Percentiles rank a stretch among this genome's conserved stretches.
phyloP scores from a whole-genome alignment of 1,140 invertebrate genomes.

The Drosophila mauritiana region DNA sequence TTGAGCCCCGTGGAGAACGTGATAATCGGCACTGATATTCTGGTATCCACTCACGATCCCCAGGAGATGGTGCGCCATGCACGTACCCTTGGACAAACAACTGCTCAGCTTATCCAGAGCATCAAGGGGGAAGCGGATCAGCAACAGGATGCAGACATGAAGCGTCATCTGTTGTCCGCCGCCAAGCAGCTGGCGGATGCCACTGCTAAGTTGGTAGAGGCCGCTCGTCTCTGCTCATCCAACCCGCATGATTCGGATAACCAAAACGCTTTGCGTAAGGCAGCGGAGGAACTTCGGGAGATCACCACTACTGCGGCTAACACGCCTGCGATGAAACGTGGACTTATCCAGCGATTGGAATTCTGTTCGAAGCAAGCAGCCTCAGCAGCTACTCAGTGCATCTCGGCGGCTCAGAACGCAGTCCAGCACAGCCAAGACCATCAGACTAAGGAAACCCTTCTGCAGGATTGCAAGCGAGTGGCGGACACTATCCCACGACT shows the following conservation, averaged over 20 bases:
- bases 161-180: constrained; percentile 94
- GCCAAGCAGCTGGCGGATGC: constrained; percentile 97
- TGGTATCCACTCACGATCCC: constrained; percentile 94
- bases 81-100: constrained; percentile 95
- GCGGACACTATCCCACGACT: constrained; percentile 92
- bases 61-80: constrained; percentile 98
- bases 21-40: constrained; percentile 94
- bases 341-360: constrained; percentile 90
- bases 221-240: constrained; percentile 95
- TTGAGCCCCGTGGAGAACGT: constrained; percentile 94
- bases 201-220: constrained; percentile 97
- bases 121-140: constrained; percentile 97
- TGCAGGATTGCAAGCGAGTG: constrained; percentile 91
- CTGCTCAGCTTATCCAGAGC: constrained; percentile 95
- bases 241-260: constrained; percentile 93
- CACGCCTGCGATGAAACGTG: constrained; percentile 90
- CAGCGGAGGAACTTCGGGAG: constrained; percentile 95
- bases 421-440: constrained; percentile 86
- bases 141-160: constrained; percentile 94
- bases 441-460: constrained; percentile 87
- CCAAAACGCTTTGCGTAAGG: constrained; percentile 93
- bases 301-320: constrained; percentile 94
- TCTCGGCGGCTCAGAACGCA: constrained; percentile 93
- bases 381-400: constrained; percentile 95
- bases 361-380: constrained; percentile 94